Evolutionary conservation across 2,888 invertebrate genomes (phyloP).

Genomic region (Synergus laeviventris): DNA sequence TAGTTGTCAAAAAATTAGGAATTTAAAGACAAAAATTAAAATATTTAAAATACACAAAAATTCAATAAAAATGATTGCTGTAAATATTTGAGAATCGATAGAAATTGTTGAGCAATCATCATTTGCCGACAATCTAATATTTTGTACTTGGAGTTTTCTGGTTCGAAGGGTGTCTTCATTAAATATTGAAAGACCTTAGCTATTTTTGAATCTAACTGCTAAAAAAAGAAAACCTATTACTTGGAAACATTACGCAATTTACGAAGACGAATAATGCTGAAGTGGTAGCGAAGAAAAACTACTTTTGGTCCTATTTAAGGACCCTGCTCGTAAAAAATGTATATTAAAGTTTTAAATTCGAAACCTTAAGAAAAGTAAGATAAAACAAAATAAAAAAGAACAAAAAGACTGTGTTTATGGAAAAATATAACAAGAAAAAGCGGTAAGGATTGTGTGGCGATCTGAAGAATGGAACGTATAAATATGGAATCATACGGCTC

Average conservation of each 20-base stretch:
- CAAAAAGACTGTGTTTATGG: not conserved
- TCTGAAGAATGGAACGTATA: slow-evolving; percentile 27
- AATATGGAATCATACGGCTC: slow-evolving; percentile 8
- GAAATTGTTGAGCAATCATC: slow-evolving; percentile 2
- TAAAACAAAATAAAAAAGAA: not conserved
- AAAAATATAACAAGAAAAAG: not conserved
- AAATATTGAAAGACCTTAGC: not conserved
- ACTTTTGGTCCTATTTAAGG: not conserved
- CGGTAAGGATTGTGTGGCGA: not conserved
- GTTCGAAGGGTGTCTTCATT: slow-evolving; percentile 13
- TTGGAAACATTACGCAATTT: slow-evolving; percentile 13
- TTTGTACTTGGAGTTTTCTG: slow-evolving; percentile 34
- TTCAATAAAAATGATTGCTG: not conserved
- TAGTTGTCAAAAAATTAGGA: not conserved
- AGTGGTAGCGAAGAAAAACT: slow-evolving; percentile 12
- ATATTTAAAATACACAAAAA: not conserved
- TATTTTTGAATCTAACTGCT: not conserved
- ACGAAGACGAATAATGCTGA: slow-evolving; percentile 25
- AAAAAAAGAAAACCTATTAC: slow-evolving; percentile 7
- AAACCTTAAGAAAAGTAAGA: not conserved
- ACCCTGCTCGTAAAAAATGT: not conserved
- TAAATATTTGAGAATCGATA: slow-evolving; percentile 29
- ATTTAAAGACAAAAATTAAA: not conserved
- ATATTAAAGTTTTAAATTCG: not conserved
- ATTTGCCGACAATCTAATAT: slow-evolving; percentile 12